Evolutionary conservation across 2,888 invertebrate species (phyloP).

Genomic region (Ectobius pallidus): DNA sequence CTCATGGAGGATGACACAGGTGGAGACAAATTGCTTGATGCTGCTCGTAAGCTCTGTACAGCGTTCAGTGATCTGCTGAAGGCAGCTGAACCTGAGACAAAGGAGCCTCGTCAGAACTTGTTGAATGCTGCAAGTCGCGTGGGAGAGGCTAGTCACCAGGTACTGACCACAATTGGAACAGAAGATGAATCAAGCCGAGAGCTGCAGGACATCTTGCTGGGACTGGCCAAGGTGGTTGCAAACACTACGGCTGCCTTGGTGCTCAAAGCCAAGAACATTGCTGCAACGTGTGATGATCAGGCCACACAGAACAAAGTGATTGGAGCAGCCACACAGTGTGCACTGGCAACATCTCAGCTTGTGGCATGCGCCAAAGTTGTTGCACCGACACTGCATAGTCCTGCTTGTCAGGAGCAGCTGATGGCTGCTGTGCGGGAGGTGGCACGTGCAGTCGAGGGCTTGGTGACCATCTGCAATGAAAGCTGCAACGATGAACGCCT

Average conservation of each 20-base stretch:
- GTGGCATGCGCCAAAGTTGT: constrained; percentile 97
- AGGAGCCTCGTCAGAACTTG: constrained; percentile 91
- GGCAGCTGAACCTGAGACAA: constrained; percentile 94
- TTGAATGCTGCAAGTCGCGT: constrained; percentile 95
- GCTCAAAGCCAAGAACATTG: constrained; percentile 94
- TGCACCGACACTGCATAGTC: constrained; percentile 80
- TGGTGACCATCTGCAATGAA: constrained; percentile 82
- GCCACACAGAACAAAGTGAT: constrained; percentile 87
- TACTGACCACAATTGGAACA: constrained; percentile 86
- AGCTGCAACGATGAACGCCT: constrained; percentile 70
- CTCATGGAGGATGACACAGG: constrained; percentile 86
- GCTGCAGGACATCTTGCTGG: constrained; percentile 87
- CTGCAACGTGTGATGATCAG: constrained; percentile 85
- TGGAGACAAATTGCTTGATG: constrained; percentile 87
- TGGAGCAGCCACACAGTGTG: constrained; percentile 95
- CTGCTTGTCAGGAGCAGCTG: constrained; percentile 88
- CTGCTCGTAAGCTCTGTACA: constrained; percentile 87
- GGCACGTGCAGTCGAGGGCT: constrained; percentile 86
- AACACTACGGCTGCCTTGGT: constrained; percentile 97
- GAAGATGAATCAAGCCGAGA: constrained; percentile 86
- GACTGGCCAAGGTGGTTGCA: constrained; percentile 95
- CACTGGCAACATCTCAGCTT: constrained; percentile 94
- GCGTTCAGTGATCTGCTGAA: constrained; percentile 94
- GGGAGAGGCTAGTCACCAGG: constrained; percentile 94
- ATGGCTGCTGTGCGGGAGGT: constrained; percentile 93